A percentile compares a stretch with the other conserved stretches of the same genome.
phyloP scores from a whole-genome alignment of 37 sponge, comb jelly and placozoan species.

The Theonella swinhoei region DNA sequence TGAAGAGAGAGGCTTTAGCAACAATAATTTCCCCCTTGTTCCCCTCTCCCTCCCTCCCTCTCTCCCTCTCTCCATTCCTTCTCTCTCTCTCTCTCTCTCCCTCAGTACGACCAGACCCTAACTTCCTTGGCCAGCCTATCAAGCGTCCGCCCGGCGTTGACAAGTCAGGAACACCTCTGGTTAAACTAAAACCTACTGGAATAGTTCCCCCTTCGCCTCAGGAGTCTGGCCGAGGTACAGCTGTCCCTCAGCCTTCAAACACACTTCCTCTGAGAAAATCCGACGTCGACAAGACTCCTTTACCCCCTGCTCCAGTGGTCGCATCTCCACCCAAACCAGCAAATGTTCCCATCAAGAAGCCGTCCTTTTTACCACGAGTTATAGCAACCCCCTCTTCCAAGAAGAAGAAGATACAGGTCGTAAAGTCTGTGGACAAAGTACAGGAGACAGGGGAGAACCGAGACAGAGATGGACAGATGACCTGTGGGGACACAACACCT shows the following conservation, averaged over 20 bases:
- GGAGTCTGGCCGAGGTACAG: background rate
- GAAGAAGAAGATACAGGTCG: background rate
- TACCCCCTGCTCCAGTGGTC: background rate
- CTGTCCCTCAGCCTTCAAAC: background rate
- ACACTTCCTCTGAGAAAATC: background rate
- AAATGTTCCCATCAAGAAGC: background rate
- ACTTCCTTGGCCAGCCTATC: conserved; percentile 9
- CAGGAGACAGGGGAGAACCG: background rate
- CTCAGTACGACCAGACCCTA: conserved; percentile 32
- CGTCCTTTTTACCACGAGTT: conserved; percentile 21
- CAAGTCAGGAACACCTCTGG: conserved; percentile 27
- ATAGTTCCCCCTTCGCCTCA: conserved; percentile 67
- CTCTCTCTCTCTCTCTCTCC: too few species aligned
- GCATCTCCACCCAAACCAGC: background rate
- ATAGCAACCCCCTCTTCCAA: conserved; percentile 12
- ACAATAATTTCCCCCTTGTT: too few species aligned
- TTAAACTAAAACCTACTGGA: conserved; percentile 63
- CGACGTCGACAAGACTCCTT: background rate
- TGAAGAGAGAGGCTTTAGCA: too few species aligned
- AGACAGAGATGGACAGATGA: background rate
- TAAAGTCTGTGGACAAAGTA: background rate
- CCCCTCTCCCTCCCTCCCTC: too few species aligned
- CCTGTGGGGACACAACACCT: background rate
- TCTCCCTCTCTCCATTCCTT: too few species aligned
- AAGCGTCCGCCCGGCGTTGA: conserved; percentile 17